These are phyloP conservation scores for Callyntrura sp. DNA, from an alignment of 2,888 invertebrate genomes.

Conservation along the genomic window DNA sequence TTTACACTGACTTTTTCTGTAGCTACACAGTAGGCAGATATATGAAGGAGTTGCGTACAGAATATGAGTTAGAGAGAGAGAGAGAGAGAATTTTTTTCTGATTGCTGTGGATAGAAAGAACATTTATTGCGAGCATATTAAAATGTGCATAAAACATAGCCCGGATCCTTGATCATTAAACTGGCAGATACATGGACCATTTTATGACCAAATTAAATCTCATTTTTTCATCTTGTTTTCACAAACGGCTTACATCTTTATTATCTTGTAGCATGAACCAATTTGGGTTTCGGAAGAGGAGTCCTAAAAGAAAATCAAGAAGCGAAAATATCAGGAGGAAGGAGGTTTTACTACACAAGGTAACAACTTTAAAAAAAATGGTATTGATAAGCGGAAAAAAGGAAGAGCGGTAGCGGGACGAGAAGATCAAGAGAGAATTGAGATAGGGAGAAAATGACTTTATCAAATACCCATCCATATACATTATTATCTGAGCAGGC, in stretches of 20 bases:
- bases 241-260: slow-evolving; percentile 77
- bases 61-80: neutral
- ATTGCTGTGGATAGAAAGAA: slow-evolving; percentile 27
- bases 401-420: slow-evolving; percentile 2
- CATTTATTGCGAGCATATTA: slow-evolving; percentile 74
- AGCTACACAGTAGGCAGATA: slow-evolving; percentile 30
- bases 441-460: slow-evolving; percentile 68
- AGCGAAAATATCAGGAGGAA: neutral
- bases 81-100: slow-evolving; percentile 3
- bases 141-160: slow-evolving; percentile 72
- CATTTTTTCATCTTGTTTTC: slow-evolving; percentile 77
- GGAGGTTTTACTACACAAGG: neutral
- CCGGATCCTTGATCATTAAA: slow-evolving; percentile 76
- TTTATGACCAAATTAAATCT: slow-evolving; percentile 79
- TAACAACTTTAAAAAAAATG: slow-evolving; percentile 23
- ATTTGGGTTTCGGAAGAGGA: slow-evolving; percentile 71
- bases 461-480: slow-evolving; percentile 61
- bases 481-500: slow-evolving; percentile 19
- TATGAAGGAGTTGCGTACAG: neutral
- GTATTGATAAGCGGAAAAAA: slow-evolving; percentile 45
- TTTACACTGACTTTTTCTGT: slow-evolving; percentile 60
- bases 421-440: neutral
- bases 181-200: slow-evolving; percentile 68
- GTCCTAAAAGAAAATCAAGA: slow-evolving; percentile 6
- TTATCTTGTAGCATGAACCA: slow-evolving; percentile 75